Conservation (phyloP, 2,113 vertebrate species). For the Bettongia penicillata region DNA sequence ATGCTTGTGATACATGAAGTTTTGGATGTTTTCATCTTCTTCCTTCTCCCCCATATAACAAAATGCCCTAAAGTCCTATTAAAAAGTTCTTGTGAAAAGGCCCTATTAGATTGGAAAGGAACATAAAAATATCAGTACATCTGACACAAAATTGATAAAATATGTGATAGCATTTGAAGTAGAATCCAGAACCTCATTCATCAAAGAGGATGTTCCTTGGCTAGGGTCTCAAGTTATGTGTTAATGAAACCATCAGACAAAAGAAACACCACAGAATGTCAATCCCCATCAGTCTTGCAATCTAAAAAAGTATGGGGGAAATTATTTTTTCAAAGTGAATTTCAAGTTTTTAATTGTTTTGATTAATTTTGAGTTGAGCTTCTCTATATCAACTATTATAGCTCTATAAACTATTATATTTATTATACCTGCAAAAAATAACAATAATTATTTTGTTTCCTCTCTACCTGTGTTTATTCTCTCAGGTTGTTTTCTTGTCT, state of each 20-base stretch:
- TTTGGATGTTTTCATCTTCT: slow-evolving; percentile 78
- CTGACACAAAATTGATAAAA: slow-evolving; percentile 84
- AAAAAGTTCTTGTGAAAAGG: slow-evolving; percentile 76
- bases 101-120: slow-evolving; percentile 75
- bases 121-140: slow-evolving; percentile 82
- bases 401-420: too few species aligned
- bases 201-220: slow-evolving; percentile 62
- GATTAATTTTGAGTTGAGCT: neutral
- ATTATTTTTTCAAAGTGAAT: neutral
- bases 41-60: slow-evolving; percentile 66
- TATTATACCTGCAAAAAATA: neutral
- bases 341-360: neutral
- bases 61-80: slow-evolving; percentile 79
- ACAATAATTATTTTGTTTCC: neutral
- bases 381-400: neutral
- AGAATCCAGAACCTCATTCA: slow-evolving; percentile 76
- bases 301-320: neutral
- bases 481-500: neutral
- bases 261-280: slow-evolving; percentile 40
- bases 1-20: slow-evolving; percentile 66
- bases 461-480: neutral
- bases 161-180: slow-evolving; percentile 80
- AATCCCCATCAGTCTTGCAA: neutral
- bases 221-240: slow-evolving; percentile 64
- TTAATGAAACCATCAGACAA: slow-evolving; percentile 73